These are phyloP conservation scores for Psix sp. DNA, from an alignment of 1,140 invertebrate genomes.

Conservation along the genomic window DNA sequence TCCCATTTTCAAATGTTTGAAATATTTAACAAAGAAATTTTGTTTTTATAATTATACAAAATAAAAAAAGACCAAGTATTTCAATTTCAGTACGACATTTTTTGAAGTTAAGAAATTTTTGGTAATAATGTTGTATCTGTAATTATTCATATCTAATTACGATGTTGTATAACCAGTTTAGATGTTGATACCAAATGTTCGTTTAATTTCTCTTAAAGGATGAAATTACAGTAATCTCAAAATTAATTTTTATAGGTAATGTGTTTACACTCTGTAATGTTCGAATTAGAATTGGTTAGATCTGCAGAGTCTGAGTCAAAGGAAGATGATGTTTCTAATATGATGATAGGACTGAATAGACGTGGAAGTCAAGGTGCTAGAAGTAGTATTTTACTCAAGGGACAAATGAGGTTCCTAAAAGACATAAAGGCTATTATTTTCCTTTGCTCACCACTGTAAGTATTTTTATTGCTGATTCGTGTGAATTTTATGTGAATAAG, in stretches of 20 bases:
- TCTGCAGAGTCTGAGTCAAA: slow-evolving; percentile 62
- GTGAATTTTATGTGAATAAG: not conserved
- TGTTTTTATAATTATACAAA: too few relatives aligned
- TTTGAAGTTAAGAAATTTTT: too few relatives aligned
- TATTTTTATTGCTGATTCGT: not conserved
- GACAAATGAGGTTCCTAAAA: slow-evolving; percentile 89
- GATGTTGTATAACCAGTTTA: too few relatives aligned
- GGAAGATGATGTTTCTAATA: slow-evolving; percentile 43
- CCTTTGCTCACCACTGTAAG: slow-evolving; percentile 90
- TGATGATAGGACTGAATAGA: slow-evolving; percentile 72
- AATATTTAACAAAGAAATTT: too few relatives aligned
- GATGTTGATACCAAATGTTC: too few relatives aligned
- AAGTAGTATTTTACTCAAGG: slow-evolving; percentile 85
- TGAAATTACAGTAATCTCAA: slow-evolving; percentile 7
- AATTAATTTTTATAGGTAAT: slow-evolving; percentile 77
- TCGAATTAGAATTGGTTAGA: slow-evolving; percentile 84
- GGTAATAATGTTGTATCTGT: too few relatives aligned
- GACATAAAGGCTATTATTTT: slow-evolving; percentile 89
- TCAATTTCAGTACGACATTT: too few relatives aligned
- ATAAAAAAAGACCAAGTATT: too few relatives aligned
- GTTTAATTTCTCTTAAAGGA: too few relatives aligned
- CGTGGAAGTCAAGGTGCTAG: slow-evolving; percentile 82
- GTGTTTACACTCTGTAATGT: slow-evolving; percentile 85
- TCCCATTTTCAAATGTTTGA: too few relatives aligned
- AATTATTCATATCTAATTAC: too few relatives aligned